Evolutionary conservation across 2,797 vertebrate species (phyloP), one percentile per base, ranked within the genome.

Genomic region (Parotocinclus haroldoi): DNA sequence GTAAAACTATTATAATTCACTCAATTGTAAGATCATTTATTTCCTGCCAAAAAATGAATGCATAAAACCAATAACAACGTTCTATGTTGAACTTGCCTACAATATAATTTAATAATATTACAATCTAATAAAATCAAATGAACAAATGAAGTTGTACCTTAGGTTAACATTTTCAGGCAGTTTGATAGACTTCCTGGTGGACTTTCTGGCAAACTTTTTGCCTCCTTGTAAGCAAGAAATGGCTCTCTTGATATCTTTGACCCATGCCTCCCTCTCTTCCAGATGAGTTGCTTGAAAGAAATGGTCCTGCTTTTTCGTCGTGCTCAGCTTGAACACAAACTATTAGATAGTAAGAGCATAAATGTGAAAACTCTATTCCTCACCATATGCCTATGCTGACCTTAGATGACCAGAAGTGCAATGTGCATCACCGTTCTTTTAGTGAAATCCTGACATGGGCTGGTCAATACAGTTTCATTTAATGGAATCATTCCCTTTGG

Each of bases 401-500:
- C 46, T 58, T 10, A 58, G 27, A 10, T 18, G 1, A 17, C 17
- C 2, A 16, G 14, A 9, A 17, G 17, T 60, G 11, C 10, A 1
- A 7, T 0, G 7, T 51, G 44, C 66, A 80, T 78, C 81, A 99
- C 97, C 91, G n/a, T 88, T 82, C 93, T 92, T 86, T 95, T 99
- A 72, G 84, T 81, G 78, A 92, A 98, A 71, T 97, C 95, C 78
- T 95, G 94, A 70, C 94, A 99, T 0, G 95, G 94, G 68, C 83
- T 95, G 18, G 75, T 84, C 55, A 99, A 56, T 0, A 81, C 81
- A 5, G 92, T 89, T 78, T 89, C 93, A 76, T 94, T 98, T 10
- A 99, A 77, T 1, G 97, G 96, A 62, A 99, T 89, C 95, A 99
- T 97, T 57, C 95, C 97, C 86, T 98, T 98, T 9, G 97, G 92